phyloP scores from a whole-genome alignment of 2,797 vertebrate genomes.

The Acrossocheilus wenchowensis region DNA sequence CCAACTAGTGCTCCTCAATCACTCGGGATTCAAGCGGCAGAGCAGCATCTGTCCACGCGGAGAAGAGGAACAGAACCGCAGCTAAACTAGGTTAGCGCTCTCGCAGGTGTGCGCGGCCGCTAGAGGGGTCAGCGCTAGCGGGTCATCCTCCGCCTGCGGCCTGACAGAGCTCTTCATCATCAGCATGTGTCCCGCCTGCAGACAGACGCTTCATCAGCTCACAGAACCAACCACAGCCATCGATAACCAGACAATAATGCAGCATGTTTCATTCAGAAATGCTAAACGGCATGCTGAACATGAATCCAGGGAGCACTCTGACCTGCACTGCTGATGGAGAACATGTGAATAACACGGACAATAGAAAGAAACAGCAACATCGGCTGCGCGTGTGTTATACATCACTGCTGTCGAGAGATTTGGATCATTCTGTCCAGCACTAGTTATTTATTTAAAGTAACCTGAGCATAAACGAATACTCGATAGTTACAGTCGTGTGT shows the following conservation, averaged over 20 bases:
- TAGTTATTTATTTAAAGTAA: background rate
- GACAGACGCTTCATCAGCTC: background rate
- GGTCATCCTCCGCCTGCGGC: constrained; percentile 53
- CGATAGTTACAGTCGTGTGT: background rate
- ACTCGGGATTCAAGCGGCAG: constrained; percentile 35
- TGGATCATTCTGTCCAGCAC: background rate
- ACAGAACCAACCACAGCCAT: background rate
- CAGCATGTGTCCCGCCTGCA: background rate
- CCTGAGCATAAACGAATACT: background rate
- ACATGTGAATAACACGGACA: background rate
- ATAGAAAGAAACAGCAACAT: background rate
- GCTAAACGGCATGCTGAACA: background rate
- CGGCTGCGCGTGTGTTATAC: no score
- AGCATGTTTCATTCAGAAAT: background rate
- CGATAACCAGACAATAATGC: background rate
- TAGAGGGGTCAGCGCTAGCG: constrained; percentile 57
- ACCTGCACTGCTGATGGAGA: background rate
- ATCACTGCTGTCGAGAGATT: no score
- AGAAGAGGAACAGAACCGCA: constrained; percentile 59
- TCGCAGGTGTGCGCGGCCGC: constrained; percentile 60
- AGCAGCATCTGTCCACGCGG: constrained; percentile 3
- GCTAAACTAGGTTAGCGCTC: constrained; percentile 64
- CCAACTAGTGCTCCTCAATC: constrained; percentile 52
- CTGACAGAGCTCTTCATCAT: constrained; percentile 68
- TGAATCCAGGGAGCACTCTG: background rate